Percentiles rank a stretch among this genome's conserved stretches.
These are phyloP conservation scores for Acleris sparsana DNA, from an alignment of 2,888 invertebrate genomes.

Conservation along the genomic window DNA sequence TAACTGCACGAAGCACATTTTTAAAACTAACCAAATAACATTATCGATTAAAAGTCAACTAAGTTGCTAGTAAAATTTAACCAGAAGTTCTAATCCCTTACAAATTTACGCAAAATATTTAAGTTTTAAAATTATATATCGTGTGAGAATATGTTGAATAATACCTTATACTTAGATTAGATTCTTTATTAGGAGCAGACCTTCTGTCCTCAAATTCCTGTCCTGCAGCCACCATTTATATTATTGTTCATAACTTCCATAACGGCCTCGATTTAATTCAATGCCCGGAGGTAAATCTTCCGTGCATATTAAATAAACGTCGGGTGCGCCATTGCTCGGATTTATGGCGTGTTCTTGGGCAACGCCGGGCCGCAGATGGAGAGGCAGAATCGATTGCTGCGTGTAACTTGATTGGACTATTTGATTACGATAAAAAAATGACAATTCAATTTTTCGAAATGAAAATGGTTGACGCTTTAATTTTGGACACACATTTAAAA, in stretches of 20 bases:
- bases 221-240: conserved; percentile 51
- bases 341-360: conserved; percentile 63
- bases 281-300: conserved; percentile 78
- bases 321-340: conserved; percentile 63
- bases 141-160: too few relatives aligned
- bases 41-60: too few relatives aligned
- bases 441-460: too few relatives aligned
- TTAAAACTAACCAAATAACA: too few relatives aligned
- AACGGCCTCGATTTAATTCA: conserved; percentile 77
- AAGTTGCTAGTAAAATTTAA: too few relatives aligned
- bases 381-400: conserved; percentile 6
- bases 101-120: too few relatives aligned
- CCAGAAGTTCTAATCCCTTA: too few relatives aligned
- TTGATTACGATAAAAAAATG: not conserved
- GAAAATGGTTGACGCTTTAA: too few relatives aligned
- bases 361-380: conserved; percentile 42
- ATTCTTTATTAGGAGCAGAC: not conserved
- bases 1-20: not conserved
- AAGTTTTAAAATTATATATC: too few relatives aligned
- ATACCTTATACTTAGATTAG: too few relatives aligned
- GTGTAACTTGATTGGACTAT: conserved; percentile 2
- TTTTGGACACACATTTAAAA: too few relatives aligned
- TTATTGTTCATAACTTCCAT: conserved; percentile 66
- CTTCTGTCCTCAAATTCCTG: conserved; percentile 15
- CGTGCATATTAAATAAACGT: conserved; percentile 79